Evolutionary conservation across 2,888 invertebrate species (phyloP).

Genomic region (Dorcus hopei): DNA sequence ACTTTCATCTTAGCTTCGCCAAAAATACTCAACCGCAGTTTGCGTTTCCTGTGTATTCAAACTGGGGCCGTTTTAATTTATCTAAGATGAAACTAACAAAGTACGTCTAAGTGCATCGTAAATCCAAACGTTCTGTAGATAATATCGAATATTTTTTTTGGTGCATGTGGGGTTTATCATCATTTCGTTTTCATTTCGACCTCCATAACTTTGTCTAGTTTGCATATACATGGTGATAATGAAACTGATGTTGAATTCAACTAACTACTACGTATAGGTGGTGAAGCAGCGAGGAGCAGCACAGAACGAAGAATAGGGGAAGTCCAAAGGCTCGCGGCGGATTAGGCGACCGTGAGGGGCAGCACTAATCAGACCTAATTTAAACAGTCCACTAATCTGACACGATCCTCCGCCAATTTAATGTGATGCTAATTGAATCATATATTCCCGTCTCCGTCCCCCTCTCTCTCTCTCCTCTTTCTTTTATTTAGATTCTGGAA

Average conservation of each 20-base stretch:
- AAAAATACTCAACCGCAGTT: too few relatives aligned
- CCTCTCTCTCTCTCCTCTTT: too few relatives aligned
- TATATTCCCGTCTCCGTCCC: constrained; percentile 2
- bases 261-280: constrained; percentile 7
- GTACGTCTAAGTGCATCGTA: too few relatives aligned
- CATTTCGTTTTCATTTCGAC: too few relatives aligned
- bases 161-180: too few relatives aligned
- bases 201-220: not conserved
- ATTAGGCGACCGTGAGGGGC: constrained; percentile 25
- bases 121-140: too few relatives aligned
- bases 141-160: too few relatives aligned
- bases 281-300: constrained; percentile 2
- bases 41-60: too few relatives aligned
- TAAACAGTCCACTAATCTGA: constrained; percentile 31
- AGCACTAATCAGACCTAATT: constrained; percentile 31
- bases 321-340: constrained; percentile 22
- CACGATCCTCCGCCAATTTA: constrained; percentile 27
- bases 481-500: too few relatives aligned
- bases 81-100: too few relatives aligned
- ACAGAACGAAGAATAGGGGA: constrained; percentile 6
- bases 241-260: constrained; percentile 13
- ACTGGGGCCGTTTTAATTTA: too few relatives aligned
- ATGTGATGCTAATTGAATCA: constrained; percentile 27
- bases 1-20: too few relatives aligned
- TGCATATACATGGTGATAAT: constrained; percentile 9